Evolutionary conservation across 2,888 invertebrate species (phyloP).

Genomic region (Chalcosyrphus nemorum): DNA sequence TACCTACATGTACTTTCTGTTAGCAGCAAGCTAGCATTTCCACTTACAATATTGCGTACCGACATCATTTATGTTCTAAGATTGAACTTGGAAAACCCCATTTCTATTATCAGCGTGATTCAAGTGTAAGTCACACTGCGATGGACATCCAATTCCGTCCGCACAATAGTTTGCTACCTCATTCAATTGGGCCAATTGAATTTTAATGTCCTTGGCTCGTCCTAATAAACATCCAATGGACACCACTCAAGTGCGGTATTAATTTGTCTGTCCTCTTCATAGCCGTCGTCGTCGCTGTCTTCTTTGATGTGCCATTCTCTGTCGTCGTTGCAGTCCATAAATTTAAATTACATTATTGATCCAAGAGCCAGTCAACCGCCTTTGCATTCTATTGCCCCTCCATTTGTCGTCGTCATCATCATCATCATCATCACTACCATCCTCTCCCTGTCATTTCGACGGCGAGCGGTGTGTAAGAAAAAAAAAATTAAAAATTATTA

Average conservation of each 20-base stretch:
- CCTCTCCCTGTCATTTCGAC: constrained; percentile 39
- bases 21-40: too few species aligned
- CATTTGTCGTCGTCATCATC: constrained; percentile 10
- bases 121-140: too few species aligned
- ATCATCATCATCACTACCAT: constrained; percentile 7
- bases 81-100: too few species aligned
- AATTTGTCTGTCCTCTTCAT: constrained; percentile 67
- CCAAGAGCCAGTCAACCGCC: constrained; percentile 60
- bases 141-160: constrained; percentile 51
- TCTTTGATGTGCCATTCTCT: constrained; percentile 34
- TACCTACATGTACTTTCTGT: too few species aligned
- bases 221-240: constrained; percentile 71
- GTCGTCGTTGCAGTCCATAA: constrained; percentile 61
- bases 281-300: constrained; percentile 23
- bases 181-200: constrained; percentile 64
- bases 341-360: constrained; percentile 73
- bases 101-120: too few species aligned
- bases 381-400: constrained; percentile 38
- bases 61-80: too few species aligned
- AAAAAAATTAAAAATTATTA: constrained; percentile 69
- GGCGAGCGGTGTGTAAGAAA: background rate
- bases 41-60: too few species aligned
- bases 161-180: constrained; percentile 27
- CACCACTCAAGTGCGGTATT: constrained; percentile 65
- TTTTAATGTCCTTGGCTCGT: constrained; percentile 64